Conservation (phyloP, 2,888 invertebrate species). For the Drosophila robusta region DNA sequence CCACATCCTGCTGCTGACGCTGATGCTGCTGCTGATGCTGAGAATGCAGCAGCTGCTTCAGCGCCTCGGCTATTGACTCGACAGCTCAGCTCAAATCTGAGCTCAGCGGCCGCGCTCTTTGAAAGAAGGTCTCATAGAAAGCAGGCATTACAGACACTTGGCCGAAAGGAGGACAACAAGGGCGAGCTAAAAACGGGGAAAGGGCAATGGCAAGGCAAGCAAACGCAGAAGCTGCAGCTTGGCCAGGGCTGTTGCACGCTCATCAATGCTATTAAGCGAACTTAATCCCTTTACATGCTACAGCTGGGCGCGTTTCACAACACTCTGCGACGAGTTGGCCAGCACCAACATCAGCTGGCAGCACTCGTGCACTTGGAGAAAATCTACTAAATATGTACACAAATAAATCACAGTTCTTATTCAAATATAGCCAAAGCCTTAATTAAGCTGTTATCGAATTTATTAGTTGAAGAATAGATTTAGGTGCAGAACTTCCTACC, state of each 20-base stretch:
- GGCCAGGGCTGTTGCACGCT: slow-evolving; percentile 41
- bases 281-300: slow-evolving; percentile 77
- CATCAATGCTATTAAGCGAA: slow-evolving; percentile 80
- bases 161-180: not conserved
- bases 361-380: slow-evolving; percentile 14
- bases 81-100: slow-evolving; percentile 55
- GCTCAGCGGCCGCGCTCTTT: slow-evolving; percentile 43
- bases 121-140: slow-evolving; percentile 58
- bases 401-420: not conserved
- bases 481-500: too few species aligned
- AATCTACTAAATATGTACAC: not conserved
- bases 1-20: slow-evolving; percentile 3
- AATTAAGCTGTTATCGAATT: too few species aligned
- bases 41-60: slow-evolving; percentile 62
- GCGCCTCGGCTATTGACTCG: slow-evolving; percentile 52
- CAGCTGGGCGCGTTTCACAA: slow-evolving; percentile 60
- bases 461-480: too few species aligned
- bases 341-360: slow-evolving; percentile 13
- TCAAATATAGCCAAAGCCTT: too few species aligned
- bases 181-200: not conserved
- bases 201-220: not conserved
- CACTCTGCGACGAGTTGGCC: slow-evolving; percentile 31
- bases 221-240: slow-evolving; percentile 6
- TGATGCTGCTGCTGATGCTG: slow-evolving; percentile 35
- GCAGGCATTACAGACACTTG: slow-evolving; percentile 51